These are phyloP conservation scores for Antheraea pernyi DNA, from an alignment of 1,140 invertebrate genomes.

Conservation along the genomic window DNA sequence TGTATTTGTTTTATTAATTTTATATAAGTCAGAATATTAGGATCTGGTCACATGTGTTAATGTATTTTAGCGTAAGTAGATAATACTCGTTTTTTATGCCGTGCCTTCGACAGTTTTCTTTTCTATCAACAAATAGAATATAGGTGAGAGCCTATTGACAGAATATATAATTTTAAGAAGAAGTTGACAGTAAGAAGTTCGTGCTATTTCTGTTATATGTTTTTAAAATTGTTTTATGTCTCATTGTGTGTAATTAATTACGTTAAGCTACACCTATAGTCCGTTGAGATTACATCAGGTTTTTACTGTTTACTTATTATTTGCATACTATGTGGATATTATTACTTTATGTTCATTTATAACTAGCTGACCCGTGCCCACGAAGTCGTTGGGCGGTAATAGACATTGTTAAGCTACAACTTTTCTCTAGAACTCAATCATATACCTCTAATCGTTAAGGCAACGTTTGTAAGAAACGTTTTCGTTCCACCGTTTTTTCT, in stretches of 20 bases:
- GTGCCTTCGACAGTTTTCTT: not conserved
- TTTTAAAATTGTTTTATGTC: not conserved
- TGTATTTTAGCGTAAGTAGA: not conserved
- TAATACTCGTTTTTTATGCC: not conserved
- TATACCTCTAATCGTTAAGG: too few relatives aligned
- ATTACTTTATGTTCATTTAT: too few relatives aligned
- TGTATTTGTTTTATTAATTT: not conserved
- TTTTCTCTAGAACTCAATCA: too few relatives aligned
- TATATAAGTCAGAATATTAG: not conserved
- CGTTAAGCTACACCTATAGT: not conserved
- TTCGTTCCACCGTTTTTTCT: too few relatives aligned
- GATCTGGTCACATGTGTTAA: not conserved
- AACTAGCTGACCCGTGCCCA: too few relatives aligned
- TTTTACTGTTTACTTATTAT: too few relatives aligned
- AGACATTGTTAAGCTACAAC: too few relatives aligned
- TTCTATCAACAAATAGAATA: not conserved
- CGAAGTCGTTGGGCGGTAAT: too few relatives aligned
- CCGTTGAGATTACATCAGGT: not conserved
- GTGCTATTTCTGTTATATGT: not conserved
- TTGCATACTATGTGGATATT: too few relatives aligned
- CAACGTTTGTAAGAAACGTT: too few relatives aligned
- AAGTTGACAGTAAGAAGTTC: not conserved
- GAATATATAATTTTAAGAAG: not conserved
- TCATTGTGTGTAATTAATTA: slow-evolving; percentile 3
- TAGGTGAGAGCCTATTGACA: not conserved